Evolutionary conservation across 2,797 vertebrate genomes (phyloP).

Genomic region (Ispidina picta): DNA sequence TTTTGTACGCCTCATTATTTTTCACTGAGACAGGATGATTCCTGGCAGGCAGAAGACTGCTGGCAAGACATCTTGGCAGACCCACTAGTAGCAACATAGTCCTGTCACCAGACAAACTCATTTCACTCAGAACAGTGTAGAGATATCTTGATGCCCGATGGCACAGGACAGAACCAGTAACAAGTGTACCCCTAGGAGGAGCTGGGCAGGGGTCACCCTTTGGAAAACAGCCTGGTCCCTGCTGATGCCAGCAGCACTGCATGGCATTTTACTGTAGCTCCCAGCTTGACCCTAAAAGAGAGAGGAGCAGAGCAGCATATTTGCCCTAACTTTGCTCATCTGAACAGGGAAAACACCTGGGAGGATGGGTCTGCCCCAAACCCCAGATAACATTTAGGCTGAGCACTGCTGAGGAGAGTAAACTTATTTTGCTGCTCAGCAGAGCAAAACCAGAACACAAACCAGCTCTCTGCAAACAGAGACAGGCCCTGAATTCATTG

Average conservation of each 20-base stretch:
- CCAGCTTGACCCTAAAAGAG: neutral
- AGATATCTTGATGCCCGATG: neutral
- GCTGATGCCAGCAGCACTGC: neutral
- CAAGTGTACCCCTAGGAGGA: neutral
- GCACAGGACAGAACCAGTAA: neutral
- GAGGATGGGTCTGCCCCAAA: neutral
- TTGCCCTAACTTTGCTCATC: neutral
- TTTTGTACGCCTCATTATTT: neutral
- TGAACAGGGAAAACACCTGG: neutral
- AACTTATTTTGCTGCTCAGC: conserved; percentile 22
- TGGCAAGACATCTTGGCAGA: neutral
- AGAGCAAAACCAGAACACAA: conserved; percentile 36
- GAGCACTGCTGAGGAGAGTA: neutral
- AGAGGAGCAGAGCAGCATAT: neutral
- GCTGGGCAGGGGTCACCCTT: rapidly evolving
- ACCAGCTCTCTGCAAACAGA: conserved; percentile 20
- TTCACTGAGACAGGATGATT: neutral
- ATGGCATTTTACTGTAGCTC: neutral
- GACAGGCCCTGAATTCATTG: neutral
- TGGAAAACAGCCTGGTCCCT: neutral
- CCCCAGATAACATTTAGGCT: neutral
- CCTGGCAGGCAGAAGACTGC: neutral
- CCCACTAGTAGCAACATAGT: neutral
- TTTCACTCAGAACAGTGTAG: neutral
- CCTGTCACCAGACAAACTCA: neutral